These are phyloP conservation scores for Ophraella communa DNA, from an alignment of 2,888 invertebrate species.

Conservation along the genomic window DNA sequence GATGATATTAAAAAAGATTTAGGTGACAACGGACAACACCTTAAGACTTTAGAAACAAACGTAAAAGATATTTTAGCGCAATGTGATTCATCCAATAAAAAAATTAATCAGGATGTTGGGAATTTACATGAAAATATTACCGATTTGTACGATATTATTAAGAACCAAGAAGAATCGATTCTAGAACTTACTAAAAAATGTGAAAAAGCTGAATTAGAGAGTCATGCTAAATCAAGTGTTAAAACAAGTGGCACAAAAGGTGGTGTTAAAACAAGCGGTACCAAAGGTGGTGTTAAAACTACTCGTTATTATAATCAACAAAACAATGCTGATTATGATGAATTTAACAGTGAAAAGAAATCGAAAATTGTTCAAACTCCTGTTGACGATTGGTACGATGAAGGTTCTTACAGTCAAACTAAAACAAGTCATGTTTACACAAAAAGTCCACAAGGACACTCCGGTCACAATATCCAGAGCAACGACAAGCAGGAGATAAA, in stretches of 20 bases:
- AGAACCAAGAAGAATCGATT: conserved; percentile 16
- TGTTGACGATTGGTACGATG: neutral
- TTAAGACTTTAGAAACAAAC: conserved; percentile 1
- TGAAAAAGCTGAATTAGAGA: neutral
- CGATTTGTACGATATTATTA: neutral
- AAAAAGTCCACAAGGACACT: neutral
- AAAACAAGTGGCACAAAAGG: conserved; percentile 4
- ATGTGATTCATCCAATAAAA: neutral
- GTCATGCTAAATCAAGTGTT: neutral
- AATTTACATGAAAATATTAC: conserved; percentile 7
- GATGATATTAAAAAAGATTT: neutral
- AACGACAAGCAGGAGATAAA: neutral
- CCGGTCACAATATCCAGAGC: too few relatives aligned
- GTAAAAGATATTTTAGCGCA: neutral
- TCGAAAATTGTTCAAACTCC: neutral
- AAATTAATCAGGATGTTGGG: neutral
- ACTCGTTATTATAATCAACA: neutral
- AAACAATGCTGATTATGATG: neutral
- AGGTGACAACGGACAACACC: neutral
- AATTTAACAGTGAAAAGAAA: neutral
- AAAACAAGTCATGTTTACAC: neutral
- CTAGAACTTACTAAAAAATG: neutral
- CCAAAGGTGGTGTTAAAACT: neutral
- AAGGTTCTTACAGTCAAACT: neutral
- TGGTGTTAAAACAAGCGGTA: neutral